A percentile compares a stretch with the other conserved stretches of the same genome.
Conservation (phyloP, 1,140 invertebrate species). For the Drosophila tristis region DNA sequence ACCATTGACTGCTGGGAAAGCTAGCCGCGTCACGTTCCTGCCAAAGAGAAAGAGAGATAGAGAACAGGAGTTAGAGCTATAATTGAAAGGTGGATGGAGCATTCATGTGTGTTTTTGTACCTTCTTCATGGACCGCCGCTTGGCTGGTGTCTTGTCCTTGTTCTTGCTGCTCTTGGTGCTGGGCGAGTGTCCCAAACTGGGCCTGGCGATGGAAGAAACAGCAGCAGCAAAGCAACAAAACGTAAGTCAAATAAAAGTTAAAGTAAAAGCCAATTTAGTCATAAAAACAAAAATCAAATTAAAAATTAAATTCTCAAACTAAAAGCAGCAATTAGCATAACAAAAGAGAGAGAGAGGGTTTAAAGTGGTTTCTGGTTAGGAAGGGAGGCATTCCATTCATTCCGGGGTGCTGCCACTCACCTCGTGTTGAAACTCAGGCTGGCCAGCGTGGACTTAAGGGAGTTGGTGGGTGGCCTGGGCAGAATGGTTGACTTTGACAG, state of each 20-base stretch:
- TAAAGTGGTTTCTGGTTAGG: conserved; percentile 17
- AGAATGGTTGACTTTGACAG: conserved; percentile 80
- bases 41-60: too few species aligned
- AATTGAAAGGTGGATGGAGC: neutral
- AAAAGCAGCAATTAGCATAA: conserved; percentile 25
- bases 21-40: conserved; percentile 76
- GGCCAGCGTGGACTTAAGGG: conserved; percentile 81
- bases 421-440: conserved; percentile 79
- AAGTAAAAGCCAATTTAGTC: conserved; percentile 46
- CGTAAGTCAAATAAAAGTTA: conserved; percentile 42
- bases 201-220: conserved; percentile 58
- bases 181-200: conserved; percentile 70
- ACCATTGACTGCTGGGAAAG: conserved; percentile 81
- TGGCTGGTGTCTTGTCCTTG: conserved; percentile 80
- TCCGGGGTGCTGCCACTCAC: conserved; percentile 28
- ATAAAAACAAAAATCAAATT: conserved; percentile 28
- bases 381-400: neutral
- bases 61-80: too few species aligned
- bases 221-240: conserved; percentile 50
- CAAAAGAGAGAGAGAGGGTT: conserved; percentile 9
- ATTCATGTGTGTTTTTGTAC: too few species aligned
- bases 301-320: conserved; percentile 64
- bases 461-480: conserved; percentile 74
- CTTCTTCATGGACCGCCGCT: conserved; percentile 80
- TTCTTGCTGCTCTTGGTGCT: conserved; percentile 78